Evolutionary conservation across 2,797 vertebrate genomes (phyloP), one percentile per base, ranked within the genome.

Genomic region (Staurois parvus): DNA sequence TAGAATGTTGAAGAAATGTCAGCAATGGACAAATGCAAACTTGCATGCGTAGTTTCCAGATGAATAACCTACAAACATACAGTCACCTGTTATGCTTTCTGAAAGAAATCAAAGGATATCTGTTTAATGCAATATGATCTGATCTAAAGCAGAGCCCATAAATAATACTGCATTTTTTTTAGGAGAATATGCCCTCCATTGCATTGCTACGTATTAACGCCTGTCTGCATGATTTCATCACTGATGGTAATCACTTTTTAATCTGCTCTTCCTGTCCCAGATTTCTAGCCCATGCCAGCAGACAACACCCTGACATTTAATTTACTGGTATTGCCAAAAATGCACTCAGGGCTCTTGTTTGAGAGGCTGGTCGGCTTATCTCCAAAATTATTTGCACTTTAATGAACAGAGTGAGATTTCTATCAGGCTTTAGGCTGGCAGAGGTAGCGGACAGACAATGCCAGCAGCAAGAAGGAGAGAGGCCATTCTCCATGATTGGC

Each of bases 151-250:
- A 7, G 37, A 10, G 37, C 37, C 37, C 9, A 37, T 10, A 37
- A 37, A 37, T 37, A 37, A 37, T 37, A 37, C 37, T 37, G 37
- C 37, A 37, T 37, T 10, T 37, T n/a, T 85, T 90, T 90, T 91
- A 92, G 90, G 90, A 92, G 88, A 90, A 90, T 87, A 75, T 69
- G 42, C 85, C 88, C 90, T 87, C 84, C 81, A 24, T 12, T 66
- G 70, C 62, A 80, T 75, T 80, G 72, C 80, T 85, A 94, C 92
- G 87, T 94, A 94, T 94, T 94, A 94, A 94, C 92, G 94, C 92
- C 89, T 91, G 90, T 93, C 93, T 94, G 95, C 91, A 93, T 95
- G 94, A 95, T 95, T 94, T 94, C 92, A 93, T 94, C 93, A 95
- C 91, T 28, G 84, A 94, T 94, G 92, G 90, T 89, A 93, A 94